These are phyloP conservation scores for Drosophila ficusphila DNA, from an alignment of 1,140 invertebrate genomes.

Conservation along the genomic window DNA sequence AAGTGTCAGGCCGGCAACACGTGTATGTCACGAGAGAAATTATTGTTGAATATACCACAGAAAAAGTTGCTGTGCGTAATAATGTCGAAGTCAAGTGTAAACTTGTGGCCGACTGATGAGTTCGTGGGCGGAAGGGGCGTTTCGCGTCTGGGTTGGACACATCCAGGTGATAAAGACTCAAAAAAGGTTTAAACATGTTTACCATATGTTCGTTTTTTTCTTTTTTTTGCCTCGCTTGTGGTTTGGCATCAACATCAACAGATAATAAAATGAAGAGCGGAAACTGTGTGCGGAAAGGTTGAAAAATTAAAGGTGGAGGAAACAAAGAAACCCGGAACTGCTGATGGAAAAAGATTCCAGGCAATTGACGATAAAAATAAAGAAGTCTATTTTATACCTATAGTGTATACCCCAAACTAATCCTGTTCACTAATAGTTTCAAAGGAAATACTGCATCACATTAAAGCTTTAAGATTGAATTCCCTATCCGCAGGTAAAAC, in stretches of 20 bases:
- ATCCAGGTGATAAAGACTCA: slow-evolving; percentile 40
- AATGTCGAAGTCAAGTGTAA: slow-evolving; percentile 58
- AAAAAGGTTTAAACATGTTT: slow-evolving; percentile 51
- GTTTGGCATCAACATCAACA: slow-evolving; percentile 42
- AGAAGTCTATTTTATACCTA: too few relatives aligned
- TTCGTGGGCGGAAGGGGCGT: slow-evolving; percentile 2
- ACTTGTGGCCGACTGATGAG: slow-evolving; percentile 47
- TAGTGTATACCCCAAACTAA: too few relatives aligned
- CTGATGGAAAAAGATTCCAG: slow-evolving; percentile 5
- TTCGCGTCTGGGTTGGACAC: slow-evolving; percentile 8
- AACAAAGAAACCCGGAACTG: not conserved
- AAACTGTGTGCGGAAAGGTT: slow-evolving; percentile 34
- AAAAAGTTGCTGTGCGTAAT: slow-evolving; percentile 31
- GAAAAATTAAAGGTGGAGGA: not conserved
- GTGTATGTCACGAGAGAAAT: slow-evolving; percentile 41
- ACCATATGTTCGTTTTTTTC: slow-evolving; percentile 34
- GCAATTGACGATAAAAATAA: slow-evolving; percentile 36
- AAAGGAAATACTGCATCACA: not conserved
- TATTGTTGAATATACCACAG: slow-evolving; percentile 31
- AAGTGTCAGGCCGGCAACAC: slow-evolving; percentile 55
- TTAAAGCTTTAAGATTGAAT: too few relatives aligned
- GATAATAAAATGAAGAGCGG: slow-evolving; percentile 48
- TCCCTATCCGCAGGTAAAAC: not conserved
- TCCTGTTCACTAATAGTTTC: too few relatives aligned
- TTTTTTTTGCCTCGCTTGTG: slow-evolving; percentile 24